Evolutionary conservation across 2,888 invertebrate genomes (phyloP).

Genomic region (Allolobophora icterica): DNA sequence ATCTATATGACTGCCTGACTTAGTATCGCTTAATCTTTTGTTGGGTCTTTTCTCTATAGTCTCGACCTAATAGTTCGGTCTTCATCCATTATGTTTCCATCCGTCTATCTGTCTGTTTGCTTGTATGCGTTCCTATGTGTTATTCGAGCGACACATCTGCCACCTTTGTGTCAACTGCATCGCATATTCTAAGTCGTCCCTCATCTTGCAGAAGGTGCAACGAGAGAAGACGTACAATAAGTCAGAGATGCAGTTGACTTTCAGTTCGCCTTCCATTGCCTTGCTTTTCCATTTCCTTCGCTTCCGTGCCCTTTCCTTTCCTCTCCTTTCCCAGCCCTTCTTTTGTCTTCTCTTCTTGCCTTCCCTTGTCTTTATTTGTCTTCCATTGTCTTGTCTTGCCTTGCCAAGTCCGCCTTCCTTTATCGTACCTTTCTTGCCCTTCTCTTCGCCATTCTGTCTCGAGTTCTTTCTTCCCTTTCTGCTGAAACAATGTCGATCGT

Average conservation of each 20-base stretch:
- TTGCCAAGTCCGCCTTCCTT: neutral
- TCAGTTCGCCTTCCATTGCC: too few relatives aligned
- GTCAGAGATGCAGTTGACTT: too few relatives aligned
- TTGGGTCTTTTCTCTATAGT: neutral
- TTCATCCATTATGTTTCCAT: too few relatives aligned
- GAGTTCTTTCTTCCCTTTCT: neutral
- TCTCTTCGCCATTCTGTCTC: neutral
- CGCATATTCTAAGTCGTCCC: neutral
- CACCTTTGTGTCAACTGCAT: neutral
- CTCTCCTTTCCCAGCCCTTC: neutral
- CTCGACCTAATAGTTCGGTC: neutral
- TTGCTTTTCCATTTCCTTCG: neutral
- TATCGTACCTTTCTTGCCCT: neutral
- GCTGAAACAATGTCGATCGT: neutral
- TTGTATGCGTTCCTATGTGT: neutral
- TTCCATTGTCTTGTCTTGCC: neutral
- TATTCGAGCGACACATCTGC: neutral
- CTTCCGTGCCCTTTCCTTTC: neutral
- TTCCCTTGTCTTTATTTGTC: neutral
- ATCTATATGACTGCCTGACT: neutral
- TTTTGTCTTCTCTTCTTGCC: neutral
- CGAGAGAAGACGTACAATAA: too few relatives aligned
- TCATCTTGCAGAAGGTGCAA: neutral
- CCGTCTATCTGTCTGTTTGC: neutral
- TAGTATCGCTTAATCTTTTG: neutral